These are phyloP conservation scores for Corynorhinus townsendii DNA, from an alignment of 2,113 vertebrate genomes.

Conservation along the genomic window DNA sequence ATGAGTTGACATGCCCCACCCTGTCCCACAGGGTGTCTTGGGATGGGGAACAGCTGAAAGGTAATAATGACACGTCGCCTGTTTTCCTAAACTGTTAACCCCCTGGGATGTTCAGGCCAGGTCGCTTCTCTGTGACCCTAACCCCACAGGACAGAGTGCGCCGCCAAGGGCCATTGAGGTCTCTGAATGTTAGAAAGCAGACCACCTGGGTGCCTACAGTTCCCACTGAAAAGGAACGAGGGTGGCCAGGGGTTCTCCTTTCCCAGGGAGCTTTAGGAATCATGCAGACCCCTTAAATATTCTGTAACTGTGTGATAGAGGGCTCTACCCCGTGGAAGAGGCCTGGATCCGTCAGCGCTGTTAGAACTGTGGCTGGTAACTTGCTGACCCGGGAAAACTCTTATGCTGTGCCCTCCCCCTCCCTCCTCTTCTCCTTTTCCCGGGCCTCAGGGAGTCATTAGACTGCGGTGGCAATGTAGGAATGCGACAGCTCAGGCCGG, in stretches of 20 bases:
- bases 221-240: neutral
- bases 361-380: neutral
- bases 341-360: neutral
- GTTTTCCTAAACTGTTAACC: neutral
- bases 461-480: neutral
- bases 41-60: neutral
- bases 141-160: neutral
- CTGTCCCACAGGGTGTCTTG: constrained; percentile 44
- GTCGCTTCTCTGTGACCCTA: neutral
- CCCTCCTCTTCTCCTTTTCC: neutral
- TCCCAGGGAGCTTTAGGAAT: neutral
- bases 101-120: neutral
- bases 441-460: neutral
- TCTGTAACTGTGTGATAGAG: neutral
- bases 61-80: neutral
- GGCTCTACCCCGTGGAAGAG: neutral
- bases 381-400: neutral
- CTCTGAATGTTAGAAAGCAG: neutral
- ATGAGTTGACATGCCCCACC: constrained; percentile 68
- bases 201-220: neutral
- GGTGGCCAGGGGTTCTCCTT: neutral
- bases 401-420: neutral
- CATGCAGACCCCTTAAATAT: neutral
- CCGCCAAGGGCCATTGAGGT: neutral
- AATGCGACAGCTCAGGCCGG: neutral